Base-by-base conservation (phyloP, 2,113 vertebrate genomes). In the Hippocampus abdominalis region DNA sequence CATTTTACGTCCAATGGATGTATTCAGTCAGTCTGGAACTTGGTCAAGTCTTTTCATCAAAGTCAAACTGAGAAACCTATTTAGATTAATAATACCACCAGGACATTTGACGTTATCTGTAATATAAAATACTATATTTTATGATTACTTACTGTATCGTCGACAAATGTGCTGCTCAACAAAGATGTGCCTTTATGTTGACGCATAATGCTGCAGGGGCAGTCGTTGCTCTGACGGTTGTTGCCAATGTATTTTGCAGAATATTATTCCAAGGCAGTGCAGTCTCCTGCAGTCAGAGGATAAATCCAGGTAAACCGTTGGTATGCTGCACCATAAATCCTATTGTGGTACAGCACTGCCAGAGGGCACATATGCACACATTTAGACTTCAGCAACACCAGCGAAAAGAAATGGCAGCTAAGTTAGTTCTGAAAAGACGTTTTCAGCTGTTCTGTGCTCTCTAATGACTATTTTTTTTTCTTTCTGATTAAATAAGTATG, bases 301-400 rank as follows among this genome's bases (percentile, higher is more conserved):
- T 90, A 87, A 90, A 88, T 90, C 86, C 83, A 86, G 78, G 84
- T 87, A 92, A 91, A 89, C 89, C 84, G 36, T 80, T 71, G 82
- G 89, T 90, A 92, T 91, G 90, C 78, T 8, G 42, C 40, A 56
- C 36, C 73, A 90, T 91, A 88, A 84, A 88, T 86, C 80, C 87
- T 27, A 44, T 77, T 73, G 70, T 75, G 77, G 81, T 72, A 72
- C 61, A 78, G 77, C 57, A n/a, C 69, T 80, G 86, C 87, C 85
- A 79, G 83, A 85, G 84, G 83, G 77, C 86, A 83, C 72, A 75
- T 79, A 78, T 72, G 63, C 69, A 64, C 75, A 74, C 75, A 78
- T 61, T 71, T 71, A 74, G 57, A 69, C 59, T 68, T 42, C 6
- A 46, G 44, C 60, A 21, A 8, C 62, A 44, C 10, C 42, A 44